These are phyloP conservation scores for Columba janthina DNA, from an alignment of 2,113 vertebrate species.

Conservation along the genomic window DNA sequence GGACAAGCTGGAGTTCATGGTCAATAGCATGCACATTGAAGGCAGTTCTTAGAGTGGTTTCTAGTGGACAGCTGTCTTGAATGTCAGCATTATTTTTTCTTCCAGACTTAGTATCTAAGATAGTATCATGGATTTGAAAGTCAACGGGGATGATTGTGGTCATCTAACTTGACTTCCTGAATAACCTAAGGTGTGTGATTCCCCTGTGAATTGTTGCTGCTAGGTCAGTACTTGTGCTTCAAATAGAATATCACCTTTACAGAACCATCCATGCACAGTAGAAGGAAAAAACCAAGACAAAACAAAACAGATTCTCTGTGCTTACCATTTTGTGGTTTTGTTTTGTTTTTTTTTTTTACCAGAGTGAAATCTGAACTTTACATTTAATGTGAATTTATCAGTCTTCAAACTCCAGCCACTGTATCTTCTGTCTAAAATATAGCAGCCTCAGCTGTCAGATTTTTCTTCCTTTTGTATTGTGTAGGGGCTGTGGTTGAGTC, in stretches of 20 bases:
- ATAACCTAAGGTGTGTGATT: background rate
- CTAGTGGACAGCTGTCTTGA: background rate
- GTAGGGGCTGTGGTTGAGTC: background rate
- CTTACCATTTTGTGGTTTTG: background rate
- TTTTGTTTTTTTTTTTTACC: background rate
- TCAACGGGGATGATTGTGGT: background rate
- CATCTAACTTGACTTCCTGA: background rate
- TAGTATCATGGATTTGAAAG: background rate
- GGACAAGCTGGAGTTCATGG: slow-evolving; percentile 15
- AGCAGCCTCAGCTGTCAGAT: background rate
- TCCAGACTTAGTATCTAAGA: background rate
- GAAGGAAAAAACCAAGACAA: background rate
- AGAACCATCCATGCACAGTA: background rate
- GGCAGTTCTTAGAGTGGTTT: background rate
- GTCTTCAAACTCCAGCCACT: background rate
- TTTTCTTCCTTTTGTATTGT: background rate
- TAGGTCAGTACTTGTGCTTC: background rate
- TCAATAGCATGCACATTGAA: background rate
- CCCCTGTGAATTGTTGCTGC: background rate
- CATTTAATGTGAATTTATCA: background rate
- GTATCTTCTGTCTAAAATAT: background rate
- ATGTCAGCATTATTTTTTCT: slow-evolving; percentile 10
- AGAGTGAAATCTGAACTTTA: background rate
- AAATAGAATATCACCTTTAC: background rate
- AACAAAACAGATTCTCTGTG: background rate